Conservation (phyloP, 2,888 invertebrate genomes). For the Dryococelus australis region DNA sequence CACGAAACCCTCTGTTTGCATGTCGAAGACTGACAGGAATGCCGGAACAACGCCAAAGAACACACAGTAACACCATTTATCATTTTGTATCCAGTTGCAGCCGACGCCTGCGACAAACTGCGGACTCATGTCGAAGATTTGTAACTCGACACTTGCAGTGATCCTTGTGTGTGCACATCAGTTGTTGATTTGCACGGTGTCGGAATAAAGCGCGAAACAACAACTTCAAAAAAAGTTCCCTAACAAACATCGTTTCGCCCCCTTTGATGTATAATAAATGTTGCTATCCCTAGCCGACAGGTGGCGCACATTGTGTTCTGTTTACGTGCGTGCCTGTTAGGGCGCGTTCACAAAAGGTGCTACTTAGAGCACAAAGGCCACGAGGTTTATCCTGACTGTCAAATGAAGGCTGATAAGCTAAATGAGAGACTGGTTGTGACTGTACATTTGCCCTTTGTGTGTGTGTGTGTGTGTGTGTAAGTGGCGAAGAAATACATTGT, state of each 20-base stretch:
- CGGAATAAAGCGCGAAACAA: not conserved
- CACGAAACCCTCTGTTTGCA: not conserved
- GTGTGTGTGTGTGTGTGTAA: not conserved
- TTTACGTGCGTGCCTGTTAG: not conserved
- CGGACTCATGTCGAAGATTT: too few relatives aligned
- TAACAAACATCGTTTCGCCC: not conserved
- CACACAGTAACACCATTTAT: not conserved
- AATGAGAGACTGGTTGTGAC: constrained; percentile 11
- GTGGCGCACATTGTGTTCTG: not conserved
- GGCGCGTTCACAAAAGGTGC: not conserved
- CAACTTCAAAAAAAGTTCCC: too few relatives aligned
- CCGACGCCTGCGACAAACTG: not conserved
- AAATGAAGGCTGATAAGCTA: not conserved
- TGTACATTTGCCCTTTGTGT: not conserved
- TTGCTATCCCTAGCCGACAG: not conserved
- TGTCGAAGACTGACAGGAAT: not conserved
- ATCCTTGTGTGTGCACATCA: not conserved
- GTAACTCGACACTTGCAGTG: not conserved
- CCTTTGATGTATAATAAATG: not conserved
- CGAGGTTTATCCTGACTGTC: not conserved
- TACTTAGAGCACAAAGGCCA: not conserved
- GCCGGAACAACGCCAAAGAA: not conserved
- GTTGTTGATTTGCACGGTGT: not conserved
- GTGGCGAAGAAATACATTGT: not conserved
- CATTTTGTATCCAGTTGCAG: not conserved